Evolutionary conservation across 2,113 vertebrate species (phyloP).

Genomic region (Terrapene triunguis): DNA sequence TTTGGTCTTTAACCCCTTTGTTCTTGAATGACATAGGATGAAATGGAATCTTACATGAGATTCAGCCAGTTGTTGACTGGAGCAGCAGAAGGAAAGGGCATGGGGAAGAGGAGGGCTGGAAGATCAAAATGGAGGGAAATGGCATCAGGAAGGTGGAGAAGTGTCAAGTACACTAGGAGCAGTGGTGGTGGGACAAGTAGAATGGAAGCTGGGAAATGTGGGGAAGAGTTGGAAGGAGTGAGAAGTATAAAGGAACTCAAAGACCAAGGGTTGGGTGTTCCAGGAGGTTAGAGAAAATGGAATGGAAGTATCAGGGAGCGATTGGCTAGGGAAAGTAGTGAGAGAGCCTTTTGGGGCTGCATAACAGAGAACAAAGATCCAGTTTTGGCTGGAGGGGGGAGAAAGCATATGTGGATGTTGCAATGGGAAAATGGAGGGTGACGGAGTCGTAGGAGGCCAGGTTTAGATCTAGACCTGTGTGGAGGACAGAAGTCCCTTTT

Average conservation of each 20-base stretch:
- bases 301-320: neutral
- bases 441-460: neutral
- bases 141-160: neutral
- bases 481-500: neutral
- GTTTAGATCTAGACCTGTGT: neutral
- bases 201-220: neutral
- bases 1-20: neutral
- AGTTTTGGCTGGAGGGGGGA: no score
- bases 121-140: neutral
- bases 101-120: neutral
- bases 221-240: neutral
- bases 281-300: neutral
- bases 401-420: neutral
- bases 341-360: neutral
- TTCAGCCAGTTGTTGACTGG: neutral
- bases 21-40: neutral
- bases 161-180: neutral
- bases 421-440: neutral
- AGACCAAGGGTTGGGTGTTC: neutral
- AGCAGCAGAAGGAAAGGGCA: neutral
- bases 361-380: neutral
- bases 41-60: neutral
- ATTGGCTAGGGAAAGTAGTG: neutral
- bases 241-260: neutral
- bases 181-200: neutral